Conservation (phyloP, 2,797 vertebrate genomes). For the Coracias cyanogaster region DNA sequence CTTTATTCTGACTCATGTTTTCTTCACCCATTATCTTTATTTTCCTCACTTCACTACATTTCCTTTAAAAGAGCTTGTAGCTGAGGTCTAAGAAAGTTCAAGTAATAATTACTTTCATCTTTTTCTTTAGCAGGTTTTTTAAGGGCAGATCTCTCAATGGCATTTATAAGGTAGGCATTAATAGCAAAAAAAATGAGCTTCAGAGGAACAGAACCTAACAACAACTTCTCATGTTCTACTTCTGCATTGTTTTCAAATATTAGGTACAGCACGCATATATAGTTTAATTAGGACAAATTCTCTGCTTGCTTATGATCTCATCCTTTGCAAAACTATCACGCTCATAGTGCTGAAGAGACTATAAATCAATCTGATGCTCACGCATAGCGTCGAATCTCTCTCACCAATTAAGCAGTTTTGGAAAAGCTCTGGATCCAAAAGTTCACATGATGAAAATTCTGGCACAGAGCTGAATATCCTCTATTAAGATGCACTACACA, state of each 20-base stretch:
- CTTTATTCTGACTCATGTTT: conserved; percentile 72
- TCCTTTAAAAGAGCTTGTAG: conserved; percentile 63
- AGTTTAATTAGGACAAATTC: conserved; percentile 40
- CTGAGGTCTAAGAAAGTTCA: conserved; percentile 70
- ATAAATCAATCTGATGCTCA: conserved; percentile 45
- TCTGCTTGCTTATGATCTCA: conserved; percentile 37
- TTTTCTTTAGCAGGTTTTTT: conserved; percentile 65
- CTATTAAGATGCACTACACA: neutral
- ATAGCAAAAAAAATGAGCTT: conserved; percentile 57
- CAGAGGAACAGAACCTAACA: conserved; percentile 41
- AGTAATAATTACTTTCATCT: conserved; percentile 44
- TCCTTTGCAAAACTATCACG: neutral
- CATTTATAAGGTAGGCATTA: conserved; percentile 59
- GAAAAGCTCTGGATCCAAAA: conserved; percentile 46
- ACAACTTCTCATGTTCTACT: conserved; percentile 54
- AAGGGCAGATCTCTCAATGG: conserved; percentile 47
- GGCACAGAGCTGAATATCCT: conserved; percentile 9
- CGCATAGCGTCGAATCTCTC: neutral
- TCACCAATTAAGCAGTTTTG: conserved; percentile 64
- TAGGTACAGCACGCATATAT: neutral
- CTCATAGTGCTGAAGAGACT: neutral
- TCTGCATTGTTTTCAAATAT: conserved; percentile 45
- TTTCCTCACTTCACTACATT: conserved; percentile 62
- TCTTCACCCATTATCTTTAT: conserved; percentile 64
- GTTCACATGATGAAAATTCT: conserved; percentile 39